A percentile compares a stretch with the other conserved stretches of the same genome.
phyloP scores from a whole-genome alignment of 92 coral and sea anemone genomes.

The Porites divaricata region DNA sequence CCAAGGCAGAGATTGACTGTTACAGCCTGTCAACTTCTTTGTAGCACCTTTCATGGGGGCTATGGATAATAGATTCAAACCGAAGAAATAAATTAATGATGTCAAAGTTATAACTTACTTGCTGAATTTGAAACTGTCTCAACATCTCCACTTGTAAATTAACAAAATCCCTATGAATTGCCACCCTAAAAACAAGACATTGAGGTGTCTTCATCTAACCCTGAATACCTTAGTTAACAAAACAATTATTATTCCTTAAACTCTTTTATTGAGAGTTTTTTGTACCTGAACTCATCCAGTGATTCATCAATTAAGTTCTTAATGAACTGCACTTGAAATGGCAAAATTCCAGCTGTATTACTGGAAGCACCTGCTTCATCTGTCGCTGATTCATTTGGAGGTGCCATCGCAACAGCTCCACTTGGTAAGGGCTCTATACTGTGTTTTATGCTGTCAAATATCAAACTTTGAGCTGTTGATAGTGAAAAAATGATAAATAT shows the following conservation, averaged over 20 bases:
- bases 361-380: constrained; percentile 19
- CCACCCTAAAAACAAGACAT: constrained; percentile 58
- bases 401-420: constrained; percentile 31
- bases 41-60: not conserved
- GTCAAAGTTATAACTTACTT: constrained; percentile 57
- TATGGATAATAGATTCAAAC: not conserved
- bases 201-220: not conserved
- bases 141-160: constrained; percentile 99
- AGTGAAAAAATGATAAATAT: not conserved
- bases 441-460: constrained; percentile 24
- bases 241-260: not conserved
- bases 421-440: constrained; percentile 37
- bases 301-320: constrained; percentile 97
- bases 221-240: not conserved
- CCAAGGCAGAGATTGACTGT: no score
- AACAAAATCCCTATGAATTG: constrained; percentile 90
- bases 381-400: constrained; percentile 8
- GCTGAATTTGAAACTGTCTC: constrained; percentile 96
- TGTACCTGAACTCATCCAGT: constrained; percentile 93
- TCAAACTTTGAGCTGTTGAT: constrained; percentile 27
- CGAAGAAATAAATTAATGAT: no score
- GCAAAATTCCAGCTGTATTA: constrained; percentile 72
- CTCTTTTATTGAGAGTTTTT: not conserved
- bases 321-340: constrained; percentile 92
- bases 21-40: no score